Percentiles rank a stretch among this genome's conserved stretches.
Conservation (phyloP, 1,140 invertebrate species). For the Eurosta solidaginis region DNA sequence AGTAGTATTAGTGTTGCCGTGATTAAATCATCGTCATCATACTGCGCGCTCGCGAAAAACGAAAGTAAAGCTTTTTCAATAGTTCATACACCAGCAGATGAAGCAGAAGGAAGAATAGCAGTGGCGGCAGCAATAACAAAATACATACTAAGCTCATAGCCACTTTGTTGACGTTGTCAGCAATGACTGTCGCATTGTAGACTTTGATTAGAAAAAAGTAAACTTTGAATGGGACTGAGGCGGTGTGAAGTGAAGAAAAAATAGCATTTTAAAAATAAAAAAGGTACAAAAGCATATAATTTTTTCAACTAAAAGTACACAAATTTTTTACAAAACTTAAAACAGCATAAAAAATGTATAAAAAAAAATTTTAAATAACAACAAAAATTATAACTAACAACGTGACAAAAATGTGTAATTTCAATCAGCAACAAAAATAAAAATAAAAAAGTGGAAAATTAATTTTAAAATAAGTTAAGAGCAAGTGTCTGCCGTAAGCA, state of each 20-base stretch:
- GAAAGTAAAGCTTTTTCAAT: conserved; percentile 32
- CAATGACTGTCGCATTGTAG: background rate
- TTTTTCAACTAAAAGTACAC: too few species aligned
- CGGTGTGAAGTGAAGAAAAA: too few species aligned
- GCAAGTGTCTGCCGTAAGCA: background rate
- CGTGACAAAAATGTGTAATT: background rate
- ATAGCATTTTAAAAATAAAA: too few species aligned
- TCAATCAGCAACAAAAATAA: background rate
- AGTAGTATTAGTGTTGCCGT: conserved; percentile 27
- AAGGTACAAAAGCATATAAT: too few species aligned
- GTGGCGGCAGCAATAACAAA: background rate
- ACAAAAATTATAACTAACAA: background rate
- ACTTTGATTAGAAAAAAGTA: background rate
- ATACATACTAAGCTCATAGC: background rate
- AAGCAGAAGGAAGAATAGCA: background rate
- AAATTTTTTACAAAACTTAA: too few species aligned
- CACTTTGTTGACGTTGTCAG: background rate
- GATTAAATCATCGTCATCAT: conserved; percentile 35
- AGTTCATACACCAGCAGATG: background rate
- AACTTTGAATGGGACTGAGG: too few species aligned
- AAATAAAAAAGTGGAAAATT: background rate
- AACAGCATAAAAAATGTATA: too few species aligned
- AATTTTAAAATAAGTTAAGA: background rate
- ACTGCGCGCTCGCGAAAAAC: conserved; percentile 38
- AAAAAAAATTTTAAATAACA: too few species aligned